Evolutionary conservation across 2,888 invertebrate species (phyloP).

Genomic region (Cryptocephalus moraei): DNA sequence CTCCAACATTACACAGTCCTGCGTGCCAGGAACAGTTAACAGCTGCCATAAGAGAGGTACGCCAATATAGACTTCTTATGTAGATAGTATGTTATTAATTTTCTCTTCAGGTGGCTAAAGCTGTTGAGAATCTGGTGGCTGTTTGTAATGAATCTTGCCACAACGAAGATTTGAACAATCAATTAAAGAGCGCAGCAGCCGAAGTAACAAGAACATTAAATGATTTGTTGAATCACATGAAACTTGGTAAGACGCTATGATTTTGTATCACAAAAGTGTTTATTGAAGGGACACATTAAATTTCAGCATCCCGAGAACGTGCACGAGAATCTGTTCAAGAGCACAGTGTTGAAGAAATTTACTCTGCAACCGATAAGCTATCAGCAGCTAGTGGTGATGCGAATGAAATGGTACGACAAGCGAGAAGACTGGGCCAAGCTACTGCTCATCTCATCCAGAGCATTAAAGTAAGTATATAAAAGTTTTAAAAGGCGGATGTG

Average conservation of each 20-base stretch:
- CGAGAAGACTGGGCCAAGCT: slow-evolving; percentile 83
- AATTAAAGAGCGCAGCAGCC: slow-evolving; percentile 73
- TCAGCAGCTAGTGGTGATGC: slow-evolving; percentile 78
- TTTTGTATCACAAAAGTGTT: neutral
- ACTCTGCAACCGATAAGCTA: slow-evolving; percentile 80
- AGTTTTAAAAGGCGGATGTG: neutral
- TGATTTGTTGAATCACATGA: slow-evolving; percentile 82
- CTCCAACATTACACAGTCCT: slow-evolving; percentile 70
- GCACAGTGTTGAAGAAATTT: slow-evolving; percentile 75
- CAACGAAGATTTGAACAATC: slow-evolving; percentile 57
- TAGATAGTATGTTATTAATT: neutral
- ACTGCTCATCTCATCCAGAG: slow-evolving; percentile 89
- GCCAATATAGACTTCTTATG: neutral
- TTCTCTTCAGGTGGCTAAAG: slow-evolving; percentile 58
- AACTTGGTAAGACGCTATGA: slow-evolving; percentile 43
- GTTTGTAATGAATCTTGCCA: slow-evolving; percentile 68
- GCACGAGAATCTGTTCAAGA: slow-evolving; percentile 62
- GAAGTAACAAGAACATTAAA: slow-evolving; percentile 83
- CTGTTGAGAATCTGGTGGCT: slow-evolving; percentile 80
- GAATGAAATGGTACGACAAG: slow-evolving; percentile 90
- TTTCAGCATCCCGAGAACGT: slow-evolving; percentile 45
- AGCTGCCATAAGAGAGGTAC: slow-evolving; percentile 72
- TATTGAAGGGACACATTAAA: neutral
- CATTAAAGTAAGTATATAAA: slow-evolving; percentile 51
- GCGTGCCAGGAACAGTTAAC: slow-evolving; percentile 85